Base-by-base conservation (phyloP, 1,140 invertebrate genomes). In the Augochlora pura region DNA sequence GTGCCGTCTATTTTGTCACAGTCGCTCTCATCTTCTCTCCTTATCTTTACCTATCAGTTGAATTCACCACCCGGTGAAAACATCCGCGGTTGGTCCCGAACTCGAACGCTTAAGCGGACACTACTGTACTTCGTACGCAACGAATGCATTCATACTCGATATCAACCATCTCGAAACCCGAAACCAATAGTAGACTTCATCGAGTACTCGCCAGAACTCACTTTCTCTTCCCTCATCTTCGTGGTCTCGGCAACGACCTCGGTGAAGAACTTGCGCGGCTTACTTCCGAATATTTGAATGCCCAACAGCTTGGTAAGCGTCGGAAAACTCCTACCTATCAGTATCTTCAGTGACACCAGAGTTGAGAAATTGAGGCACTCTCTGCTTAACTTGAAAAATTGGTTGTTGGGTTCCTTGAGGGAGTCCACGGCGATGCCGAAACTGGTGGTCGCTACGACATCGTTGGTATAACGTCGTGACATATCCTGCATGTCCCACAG, bases 381-480 rank as follows among this genome's bases (percentile, higher is more conserved):
- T 1, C 7, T 63, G 0, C 57, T 76, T 5, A 76, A 38, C 0
- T 42, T 0, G 6, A n/a, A 68, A 14, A 84, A 84, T 2, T 84
- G 67, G 39, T 84, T 84, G 0, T 82, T 66, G 0, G 76, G 71
- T 25, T 84, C 3, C 5, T 49, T 60, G 27, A 84, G 57, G 1
- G 83, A 84, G 42, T 84, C 49, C 2, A 84, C 16, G 2, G 16
- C 25, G 2, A 82, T 63, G 0, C 83, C 83, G 27, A 82, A 84
- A 0, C 76, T 77, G n/a, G 71, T 72, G 0, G 82, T 71, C 5
- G 80, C 82, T 0, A 84, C 49, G 0, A 77, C 66, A 6, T 84
- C 80, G n/a, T 18, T 80, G 0, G 77, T 4, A 1, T 80, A 84
- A 57, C 63, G 71, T 9, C 18, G 4, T 0, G 76, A 54, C 8